phyloP scores from a whole-genome alignment of 1,140 invertebrate genomes.

The Drosophila sp. region DNA sequence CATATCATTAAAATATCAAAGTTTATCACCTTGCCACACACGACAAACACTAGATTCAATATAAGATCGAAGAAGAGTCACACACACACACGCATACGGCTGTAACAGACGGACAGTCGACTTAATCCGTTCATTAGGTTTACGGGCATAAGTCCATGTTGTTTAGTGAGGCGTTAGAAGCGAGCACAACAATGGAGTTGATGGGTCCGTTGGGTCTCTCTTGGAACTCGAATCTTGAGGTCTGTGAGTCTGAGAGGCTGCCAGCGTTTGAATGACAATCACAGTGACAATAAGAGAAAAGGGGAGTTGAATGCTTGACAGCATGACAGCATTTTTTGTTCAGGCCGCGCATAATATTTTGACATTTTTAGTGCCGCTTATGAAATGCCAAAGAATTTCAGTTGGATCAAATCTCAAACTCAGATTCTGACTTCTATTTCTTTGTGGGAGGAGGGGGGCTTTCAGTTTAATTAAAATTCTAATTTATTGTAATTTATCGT shows the following conservation, averaged over 20 bases:
- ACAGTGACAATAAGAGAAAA: constrained; percentile 53
- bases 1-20: constrained; percentile 84
- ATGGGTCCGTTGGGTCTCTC: background rate
- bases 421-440: constrained; percentile 33
- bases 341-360: constrained; percentile 71
- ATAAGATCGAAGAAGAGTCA: constrained; percentile 55
- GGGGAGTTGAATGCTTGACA: constrained; percentile 72
- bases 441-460: constrained; percentile 30
- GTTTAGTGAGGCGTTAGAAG: constrained; percentile 82
- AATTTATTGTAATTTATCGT: constrained; percentile 78
- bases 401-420: constrained; percentile 42
- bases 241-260: constrained; percentile 10
- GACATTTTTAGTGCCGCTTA: constrained; percentile 79
- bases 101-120: constrained; percentile 46
- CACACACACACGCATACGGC: background rate
- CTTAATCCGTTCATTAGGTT: constrained; percentile 82
- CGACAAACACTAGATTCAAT: constrained; percentile 34
- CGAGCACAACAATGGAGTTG: constrained; percentile 61
- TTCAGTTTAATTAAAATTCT: constrained; percentile 81
- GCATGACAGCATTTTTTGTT: constrained; percentile 68
- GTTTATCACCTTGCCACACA: constrained; percentile 82
- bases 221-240: background rate
- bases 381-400: constrained; percentile 73
- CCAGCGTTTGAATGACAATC: constrained; percentile 51
- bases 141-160: constrained; percentile 79